A percentile compares a stretch with the other conserved stretches of the same genome.
These are phyloP conservation scores for Lithosia quadra DNA, from an alignment of 2,888 invertebrate genomes.

Conservation along the genomic window DNA sequence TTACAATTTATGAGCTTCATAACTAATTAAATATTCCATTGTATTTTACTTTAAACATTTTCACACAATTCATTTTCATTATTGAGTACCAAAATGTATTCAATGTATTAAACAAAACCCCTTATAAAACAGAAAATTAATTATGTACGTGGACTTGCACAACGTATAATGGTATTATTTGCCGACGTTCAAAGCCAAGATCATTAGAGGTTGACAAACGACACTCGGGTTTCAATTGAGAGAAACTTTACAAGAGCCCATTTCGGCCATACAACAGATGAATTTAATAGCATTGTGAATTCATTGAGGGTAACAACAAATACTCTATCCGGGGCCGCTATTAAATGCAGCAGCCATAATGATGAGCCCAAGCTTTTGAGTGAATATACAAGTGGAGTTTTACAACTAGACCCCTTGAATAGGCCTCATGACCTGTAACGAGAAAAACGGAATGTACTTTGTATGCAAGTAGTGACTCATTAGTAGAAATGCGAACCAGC, in stretches of 20 bases:
- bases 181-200: constrained; percentile 51
- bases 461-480: constrained; percentile 44
- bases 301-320: constrained; percentile 49
- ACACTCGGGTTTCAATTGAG: constrained; percentile 57
- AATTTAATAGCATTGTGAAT: constrained; percentile 62
- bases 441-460: constrained; percentile 43
- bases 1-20: neutral
- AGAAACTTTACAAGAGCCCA: constrained; percentile 59
- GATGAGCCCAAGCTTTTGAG: constrained; percentile 20
- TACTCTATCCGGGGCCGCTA: constrained; percentile 30
- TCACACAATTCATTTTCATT: constrained; percentile 27
- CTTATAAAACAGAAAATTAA: constrained; percentile 52
- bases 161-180: constrained; percentile 43
- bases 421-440: constrained; percentile 34
- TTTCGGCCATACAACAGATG: constrained; percentile 57
- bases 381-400: constrained; percentile 36
- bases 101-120: constrained; percentile 26
- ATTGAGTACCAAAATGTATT: constrained; percentile 37
- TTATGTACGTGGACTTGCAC: constrained; percentile 35
- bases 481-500: constrained; percentile 35
- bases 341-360: constrained; percentile 36
- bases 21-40: constrained; percentile 21
- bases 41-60: constrained; percentile 16
- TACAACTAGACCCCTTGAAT: constrained; percentile 34
- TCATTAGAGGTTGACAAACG: constrained; percentile 63